Base-by-base conservation (phyloP, 2,797 vertebrate genomes). In the Nothura maculosa region DNA sequence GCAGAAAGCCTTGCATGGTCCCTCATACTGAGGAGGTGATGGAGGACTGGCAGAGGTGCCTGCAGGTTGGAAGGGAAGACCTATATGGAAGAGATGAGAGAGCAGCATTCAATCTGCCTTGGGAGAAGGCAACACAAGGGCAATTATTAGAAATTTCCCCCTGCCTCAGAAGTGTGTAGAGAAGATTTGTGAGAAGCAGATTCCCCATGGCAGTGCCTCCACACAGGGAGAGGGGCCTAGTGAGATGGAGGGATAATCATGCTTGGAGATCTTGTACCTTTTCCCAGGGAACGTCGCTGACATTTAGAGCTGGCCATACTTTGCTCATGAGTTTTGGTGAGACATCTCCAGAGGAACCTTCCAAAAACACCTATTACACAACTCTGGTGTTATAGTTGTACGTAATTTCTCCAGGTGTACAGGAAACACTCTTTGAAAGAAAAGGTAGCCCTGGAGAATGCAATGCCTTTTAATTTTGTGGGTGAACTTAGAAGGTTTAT, bases 81-180 rank as follows among this genome's bases (percentile, higher is more conserved):
- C 6, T 9, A 38, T 34, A 12, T 34, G n/a, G 24, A 4, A 55
- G n/a, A 7, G 34, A 43, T 73, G 70, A 40, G 17, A 80, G 20
- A 54, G 15, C 2, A 13, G 28, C 10, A 3, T n/a, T 55, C 7
- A 12, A 11, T 55, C 54, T 3, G 52, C 52, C 27, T 19, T 8
- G 28, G 8, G 27, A 54, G 30, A 25, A 22, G 32, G n/a, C 45
- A 3, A 1, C 45, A 3, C 7, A 52, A 58, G 1, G 22, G 22
- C 11, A 78, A 50, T 85, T 47, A 55, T 7, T 5, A 76, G 17
- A 3, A 89, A 47, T 10, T 6, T 69, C 70, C 40, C 32, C 14
- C 11, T 34, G 24, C 47, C 19, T 68, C 0, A 0, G 27, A 0
- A 0, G 4, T 22, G 12, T 0, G 0, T 15, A 17, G 42, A 32